Conservation (phyloP, 2,797 vertebrate species). For the Clarias fuscus region DNA sequence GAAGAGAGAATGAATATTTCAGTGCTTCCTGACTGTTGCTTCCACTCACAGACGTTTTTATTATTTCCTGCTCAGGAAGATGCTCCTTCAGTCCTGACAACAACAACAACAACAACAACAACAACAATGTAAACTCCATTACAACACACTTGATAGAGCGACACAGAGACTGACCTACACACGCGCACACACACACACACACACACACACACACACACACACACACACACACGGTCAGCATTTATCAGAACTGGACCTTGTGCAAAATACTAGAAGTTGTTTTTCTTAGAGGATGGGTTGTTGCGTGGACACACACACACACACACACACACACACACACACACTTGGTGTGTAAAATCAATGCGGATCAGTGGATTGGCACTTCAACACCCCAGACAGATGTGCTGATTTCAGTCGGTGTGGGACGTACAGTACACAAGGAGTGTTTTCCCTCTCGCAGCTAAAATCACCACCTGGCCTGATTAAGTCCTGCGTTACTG, state of each 20-base stretch:
- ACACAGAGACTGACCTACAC: neutral
- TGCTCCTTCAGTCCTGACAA: neutral
- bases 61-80: constrained; percentile 6
- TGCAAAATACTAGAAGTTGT: neutral
- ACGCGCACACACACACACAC: too few relatives aligned
- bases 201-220: too few relatives aligned
- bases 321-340: neutral
- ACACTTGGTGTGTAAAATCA: neutral
- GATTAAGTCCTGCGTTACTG: neutral
- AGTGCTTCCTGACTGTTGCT: neutral
- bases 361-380: neutral
- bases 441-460: neutral
- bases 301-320: neutral
- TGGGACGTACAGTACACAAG: neutral
- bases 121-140: too few relatives aligned
- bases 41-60: neutral
- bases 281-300: neutral
- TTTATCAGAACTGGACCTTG: neutral
- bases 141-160: neutral
- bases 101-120: too few relatives aligned
- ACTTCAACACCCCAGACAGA: neutral
- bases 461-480: neutral
- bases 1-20: neutral
- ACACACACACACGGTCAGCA: too few relatives aligned
- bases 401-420: neutral